phyloP scores from a whole-genome alignment of 2,113 vertebrate genomes.

The Halcyon malimbica region DNA sequence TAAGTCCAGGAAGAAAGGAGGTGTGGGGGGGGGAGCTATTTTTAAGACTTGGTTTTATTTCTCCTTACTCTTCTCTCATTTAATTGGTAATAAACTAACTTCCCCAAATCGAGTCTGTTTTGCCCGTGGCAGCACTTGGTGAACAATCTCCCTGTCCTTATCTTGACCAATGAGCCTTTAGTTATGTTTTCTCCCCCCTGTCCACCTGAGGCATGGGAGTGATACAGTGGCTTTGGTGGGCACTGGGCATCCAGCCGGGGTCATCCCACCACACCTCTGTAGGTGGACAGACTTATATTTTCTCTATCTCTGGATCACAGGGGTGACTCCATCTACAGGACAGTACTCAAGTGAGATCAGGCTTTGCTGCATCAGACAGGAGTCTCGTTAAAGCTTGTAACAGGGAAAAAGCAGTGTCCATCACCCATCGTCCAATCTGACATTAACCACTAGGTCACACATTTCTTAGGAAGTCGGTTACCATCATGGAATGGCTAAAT shows the following conservation, averaged over 20 bases:
- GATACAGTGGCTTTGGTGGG: not conserved
- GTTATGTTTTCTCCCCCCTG: not conserved
- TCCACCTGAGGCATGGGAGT: not conserved
- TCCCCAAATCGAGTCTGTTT: not conserved
- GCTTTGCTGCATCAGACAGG: not conserved
- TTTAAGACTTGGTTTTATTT: not conserved
- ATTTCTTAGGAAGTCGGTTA: not conserved
- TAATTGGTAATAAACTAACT: not conserved
- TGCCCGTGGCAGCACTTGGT: not conserved
- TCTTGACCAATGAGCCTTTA: not conserved
- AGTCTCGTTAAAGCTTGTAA: not conserved
- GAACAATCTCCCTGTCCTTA: not conserved
- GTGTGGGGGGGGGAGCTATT: not conserved
- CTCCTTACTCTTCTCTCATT: not conserved
- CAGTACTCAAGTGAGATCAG: not conserved
- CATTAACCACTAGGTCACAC: not conserved
- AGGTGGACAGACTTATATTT: not conserved
- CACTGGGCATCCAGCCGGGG: not conserved
- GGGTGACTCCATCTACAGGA: not conserved
- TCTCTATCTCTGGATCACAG: not conserved
- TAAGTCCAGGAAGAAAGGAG: not conserved
- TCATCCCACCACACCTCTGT: not conserved
- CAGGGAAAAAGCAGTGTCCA: not conserved
- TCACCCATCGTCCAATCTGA: not conserved
- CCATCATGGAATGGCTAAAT: not conserved